These are phyloP conservation scores for Drosophila mojavensis DNA, from an alignment of 1,140 invertebrate species.

Conservation along the genomic window DNA sequence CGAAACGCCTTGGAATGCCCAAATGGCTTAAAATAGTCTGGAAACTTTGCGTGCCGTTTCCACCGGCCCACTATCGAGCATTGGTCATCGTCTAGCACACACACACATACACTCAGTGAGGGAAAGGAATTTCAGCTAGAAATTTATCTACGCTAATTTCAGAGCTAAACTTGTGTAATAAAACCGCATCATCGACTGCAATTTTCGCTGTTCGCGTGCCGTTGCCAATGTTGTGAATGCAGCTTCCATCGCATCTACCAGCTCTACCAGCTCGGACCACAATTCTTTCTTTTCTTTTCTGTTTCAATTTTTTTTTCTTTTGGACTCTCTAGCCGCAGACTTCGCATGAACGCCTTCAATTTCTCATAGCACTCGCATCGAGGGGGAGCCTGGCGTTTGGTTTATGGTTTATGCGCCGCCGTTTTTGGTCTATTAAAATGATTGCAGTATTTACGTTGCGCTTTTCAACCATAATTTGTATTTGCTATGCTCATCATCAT, in stretches of 20 bases:
- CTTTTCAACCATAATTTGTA: conserved; percentile 81
- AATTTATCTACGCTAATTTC: conserved; percentile 83
- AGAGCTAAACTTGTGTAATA: conserved; percentile 65
- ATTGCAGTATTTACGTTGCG: conserved; percentile 82
- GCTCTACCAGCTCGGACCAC: not conserved
- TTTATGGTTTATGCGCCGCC: conserved; percentile 81
- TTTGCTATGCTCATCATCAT: conserved; percentile 78
- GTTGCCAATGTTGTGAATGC: conserved; percentile 40
- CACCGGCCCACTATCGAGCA: conserved; percentile 47
- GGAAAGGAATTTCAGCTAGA: conserved; percentile 71
- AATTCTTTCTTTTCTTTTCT: not conserved
- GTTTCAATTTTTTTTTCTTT: not conserved
- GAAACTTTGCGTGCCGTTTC: conserved; percentile 33
- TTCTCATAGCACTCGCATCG: conserved; percentile 55
- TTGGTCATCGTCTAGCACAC: conserved; percentile 47
- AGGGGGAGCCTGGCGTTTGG: conserved; percentile 61
- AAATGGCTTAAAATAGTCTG: conserved; percentile 45
- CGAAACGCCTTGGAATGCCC: conserved; percentile 39
- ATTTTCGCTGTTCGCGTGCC: conserved; percentile 75
- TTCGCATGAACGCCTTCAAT: conserved; percentile 64
- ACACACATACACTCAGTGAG: conserved; percentile 27
- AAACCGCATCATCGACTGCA: conserved; percentile 68
- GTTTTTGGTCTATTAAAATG: conserved; percentile 83
- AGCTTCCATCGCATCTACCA: conserved; percentile 35
- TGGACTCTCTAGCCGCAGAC: not conserved